Conservation (phyloP, 2,113 vertebrate genomes). For the Hemichromis elongatus region DNA sequence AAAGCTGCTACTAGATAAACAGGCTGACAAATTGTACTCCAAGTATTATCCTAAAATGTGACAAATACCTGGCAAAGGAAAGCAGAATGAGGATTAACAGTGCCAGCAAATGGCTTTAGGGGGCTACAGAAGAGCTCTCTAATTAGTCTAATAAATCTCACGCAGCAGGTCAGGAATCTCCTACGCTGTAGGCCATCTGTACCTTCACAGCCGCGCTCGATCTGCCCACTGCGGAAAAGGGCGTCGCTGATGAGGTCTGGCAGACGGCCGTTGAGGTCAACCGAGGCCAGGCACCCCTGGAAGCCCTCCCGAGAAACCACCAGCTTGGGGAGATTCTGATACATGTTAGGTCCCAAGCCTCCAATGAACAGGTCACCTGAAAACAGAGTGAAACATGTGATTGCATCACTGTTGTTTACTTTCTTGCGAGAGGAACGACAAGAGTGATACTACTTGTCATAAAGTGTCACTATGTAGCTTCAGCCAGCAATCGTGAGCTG, state of each 20-base stretch:
- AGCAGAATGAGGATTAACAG: constrained; percentile 15
- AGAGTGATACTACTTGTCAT: background rate
- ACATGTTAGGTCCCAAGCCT: constrained; percentile 93
- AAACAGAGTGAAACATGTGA: accelerated
- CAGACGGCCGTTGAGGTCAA: constrained; percentile 93
- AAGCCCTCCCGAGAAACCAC: constrained; percentile 95
- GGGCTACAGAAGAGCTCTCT: background rate
- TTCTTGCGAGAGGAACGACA: background rate
- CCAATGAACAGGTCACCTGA: constrained; percentile 93
- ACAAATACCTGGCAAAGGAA: background rate
- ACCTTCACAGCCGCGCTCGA: constrained; percentile 98
- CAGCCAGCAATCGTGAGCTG: background rate
- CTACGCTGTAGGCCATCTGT: constrained; percentile 29
- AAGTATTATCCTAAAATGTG: background rate
- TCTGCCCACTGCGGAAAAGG: constrained; percentile 91
- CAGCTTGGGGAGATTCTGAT: constrained; percentile 93
- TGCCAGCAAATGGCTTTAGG: background rate
- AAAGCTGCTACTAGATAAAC: background rate
- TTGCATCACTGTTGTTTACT: background rate
- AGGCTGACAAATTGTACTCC: background rate
- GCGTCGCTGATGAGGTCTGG: constrained; percentile 95
- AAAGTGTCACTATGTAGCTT: accelerated
- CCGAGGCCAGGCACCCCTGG: constrained; percentile 93
- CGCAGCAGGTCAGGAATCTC: background rate
- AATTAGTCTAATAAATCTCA: constrained; percentile 49